Conservation (phyloP, 2,888 invertebrate species). For the Hylaea fasciaria region DNA sequence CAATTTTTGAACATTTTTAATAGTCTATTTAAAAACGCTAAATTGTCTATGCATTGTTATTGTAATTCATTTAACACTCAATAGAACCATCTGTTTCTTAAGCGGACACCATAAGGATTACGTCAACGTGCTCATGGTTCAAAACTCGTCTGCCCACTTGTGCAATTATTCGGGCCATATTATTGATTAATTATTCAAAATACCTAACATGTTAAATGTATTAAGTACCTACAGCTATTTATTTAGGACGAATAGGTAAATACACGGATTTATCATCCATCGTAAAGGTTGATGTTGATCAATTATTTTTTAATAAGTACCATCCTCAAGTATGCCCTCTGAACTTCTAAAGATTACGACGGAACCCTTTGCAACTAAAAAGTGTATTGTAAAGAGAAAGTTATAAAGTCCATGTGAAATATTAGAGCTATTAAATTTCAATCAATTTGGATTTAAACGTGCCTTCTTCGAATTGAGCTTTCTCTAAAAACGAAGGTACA, state of each 20-base stretch:
- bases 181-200: slow-evolving; percentile 15
- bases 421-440: slow-evolving; percentile 32
- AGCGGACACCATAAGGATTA: slow-evolving; percentile 19
- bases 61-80: not conserved
- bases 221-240: too few species aligned
- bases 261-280: not conserved
- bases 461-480: slow-evolving; percentile 26
- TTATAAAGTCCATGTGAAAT: slow-evolving; percentile 20
- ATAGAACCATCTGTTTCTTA: slow-evolving; percentile 1
- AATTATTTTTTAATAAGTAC: too few species aligned
- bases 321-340: too few species aligned
- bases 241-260: not conserved
- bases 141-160: slow-evolving; percentile 45
- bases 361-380: slow-evolving; percentile 19
- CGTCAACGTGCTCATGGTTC: slow-evolving; percentile 36
- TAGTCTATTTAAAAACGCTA: not conserved
- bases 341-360: slow-evolving; percentile 3
- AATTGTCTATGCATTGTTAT: not conserved
- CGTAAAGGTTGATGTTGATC: not conserved
- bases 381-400: slow-evolving; percentile 24
- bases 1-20: not conserved
- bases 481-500: slow-evolving; percentile 10
- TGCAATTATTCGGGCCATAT: slow-evolving; percentile 40
- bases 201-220: too few species aligned
- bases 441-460: slow-evolving; percentile 27